A percentile compares a stretch with the other conserved stretches of the same genome.
phyloP scores from a whole-genome alignment of 2,888 invertebrate species.

The Conomelus anceps region DNA sequence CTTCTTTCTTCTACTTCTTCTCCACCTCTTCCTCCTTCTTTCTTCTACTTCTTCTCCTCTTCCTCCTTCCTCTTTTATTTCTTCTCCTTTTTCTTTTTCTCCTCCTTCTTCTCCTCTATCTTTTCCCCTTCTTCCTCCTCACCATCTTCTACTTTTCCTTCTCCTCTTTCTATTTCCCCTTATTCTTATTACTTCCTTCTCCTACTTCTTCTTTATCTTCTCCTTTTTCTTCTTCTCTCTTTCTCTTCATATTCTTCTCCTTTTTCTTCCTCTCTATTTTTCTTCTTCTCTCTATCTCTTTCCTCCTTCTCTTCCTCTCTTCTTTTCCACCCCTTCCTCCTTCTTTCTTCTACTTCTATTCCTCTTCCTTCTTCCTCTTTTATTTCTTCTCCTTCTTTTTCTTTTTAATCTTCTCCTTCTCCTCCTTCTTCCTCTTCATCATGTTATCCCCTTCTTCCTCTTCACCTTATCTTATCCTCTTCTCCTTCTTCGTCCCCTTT shows the following conservation, averaged over 20 bases:
- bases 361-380: neutral
- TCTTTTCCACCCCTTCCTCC: neutral
- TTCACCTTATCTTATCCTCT: neutral
- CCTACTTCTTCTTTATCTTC: neutral
- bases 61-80: no score
- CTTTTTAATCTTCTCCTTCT: neutral
- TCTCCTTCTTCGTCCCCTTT: no score
- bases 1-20: neutral
- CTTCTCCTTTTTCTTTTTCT: no score
- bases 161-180: neutral
- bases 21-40: no score
- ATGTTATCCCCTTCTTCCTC: neutral
- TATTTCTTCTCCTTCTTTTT: neutral
- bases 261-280: no score
- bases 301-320: neutral
- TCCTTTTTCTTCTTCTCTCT: neutral
- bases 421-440: neutral
- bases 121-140: no score
- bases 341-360: neutral
- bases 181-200: neutral
- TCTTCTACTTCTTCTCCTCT: no score
- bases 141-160: no score
- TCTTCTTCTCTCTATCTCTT: no score
- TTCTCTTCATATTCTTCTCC: neutral
- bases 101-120: no score